Conservation (phyloP, 2,113 vertebrate genomes). For the Cygnus atratus region DNA sequence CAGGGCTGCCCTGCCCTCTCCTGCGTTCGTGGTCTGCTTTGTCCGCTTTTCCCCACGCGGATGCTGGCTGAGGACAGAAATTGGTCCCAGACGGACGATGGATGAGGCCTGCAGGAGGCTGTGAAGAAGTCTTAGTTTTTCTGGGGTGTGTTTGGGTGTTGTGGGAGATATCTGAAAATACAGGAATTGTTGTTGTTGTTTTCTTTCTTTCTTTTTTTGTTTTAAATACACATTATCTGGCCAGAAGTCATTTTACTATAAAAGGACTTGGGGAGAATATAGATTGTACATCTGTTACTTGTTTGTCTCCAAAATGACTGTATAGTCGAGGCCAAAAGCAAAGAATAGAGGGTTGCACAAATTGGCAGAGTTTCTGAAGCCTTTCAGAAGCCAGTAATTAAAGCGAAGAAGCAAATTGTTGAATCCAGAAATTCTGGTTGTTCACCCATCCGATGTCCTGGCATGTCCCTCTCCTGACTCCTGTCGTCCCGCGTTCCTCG, state of each 20-base stretch:
- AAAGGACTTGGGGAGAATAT: conserved; percentile 47
- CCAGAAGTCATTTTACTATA: conserved; percentile 27
- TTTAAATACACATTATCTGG: background rate
- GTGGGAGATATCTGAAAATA: background rate
- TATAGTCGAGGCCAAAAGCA: conserved; percentile 3
- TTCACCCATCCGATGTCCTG: background rate
- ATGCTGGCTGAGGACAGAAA: background rate
- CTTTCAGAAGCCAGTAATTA: conserved; percentile 59
- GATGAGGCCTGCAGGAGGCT: background rate
- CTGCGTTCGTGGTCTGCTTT: accelerated
- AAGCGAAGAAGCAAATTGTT: conserved; percentile 43
- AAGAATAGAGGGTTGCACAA: conserved; percentile 57
- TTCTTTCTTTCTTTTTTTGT: background rate
- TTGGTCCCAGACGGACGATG: background rate
- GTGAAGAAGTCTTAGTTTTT: accelerated
- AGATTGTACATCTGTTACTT: conserved; percentile 56
- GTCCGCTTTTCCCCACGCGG: accelerated
- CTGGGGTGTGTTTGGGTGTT: background rate
- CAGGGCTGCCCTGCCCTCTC: background rate
- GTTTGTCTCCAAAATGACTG: conserved; percentile 28
- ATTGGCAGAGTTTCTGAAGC: conserved; percentile 39
- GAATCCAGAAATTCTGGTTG: background rate
- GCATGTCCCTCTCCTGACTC: background rate
- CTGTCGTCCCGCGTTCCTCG: background rate
- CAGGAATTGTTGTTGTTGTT: background rate